Base-by-base conservation (phyloP, 1,140 invertebrate species). In the Nilaparvata lugens region DNA sequence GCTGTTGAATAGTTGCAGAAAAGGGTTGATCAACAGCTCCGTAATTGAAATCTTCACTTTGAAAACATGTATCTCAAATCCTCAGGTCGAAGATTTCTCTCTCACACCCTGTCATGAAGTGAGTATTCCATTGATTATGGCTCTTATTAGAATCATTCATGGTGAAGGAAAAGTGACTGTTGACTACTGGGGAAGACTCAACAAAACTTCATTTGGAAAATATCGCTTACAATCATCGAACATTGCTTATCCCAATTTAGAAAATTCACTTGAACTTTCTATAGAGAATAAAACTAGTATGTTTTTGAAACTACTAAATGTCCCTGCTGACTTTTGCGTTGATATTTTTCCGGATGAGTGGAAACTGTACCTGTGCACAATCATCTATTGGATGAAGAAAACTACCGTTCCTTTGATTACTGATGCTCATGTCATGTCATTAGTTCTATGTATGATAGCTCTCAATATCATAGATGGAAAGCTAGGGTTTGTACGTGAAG, bases 1-100 rank as follows among this genome's bases (percentile, higher is more conserved):
- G 85, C 85, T 89, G 69, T 69, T 82, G 2, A 67, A 81, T 9
- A 76, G 79, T 58, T 81, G 84, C 60, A 77, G 81, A 58, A 70
- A 70, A 4, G 83, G 80, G 1, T 63, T 74, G 24, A 78, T 86
- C 62, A 80, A 86, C 1, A 67, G 77, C 2, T 79, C 77, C 64
- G 83, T 86, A 65, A 77, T 89, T 31, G 86, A 91, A 70, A 78
- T 89, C 1, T 67, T 84, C 45, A 76, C 78, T 21, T 73, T 82
- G 42, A 79, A 82, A 61, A 74, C 82, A 43, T 83, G 85, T 66
- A 80, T 90, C 63, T 82, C 82, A 62, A 77, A 75, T 21, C 80
- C 84, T 14, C 88, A 92, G 76, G 79, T 91, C 9, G 90, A 93
- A 73, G 79, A 89, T 66, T 79, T 81, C 65, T 68, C 69, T 2